These are phyloP conservation scores for Argopecten irradians DNA, from an alignment of 1,140 invertebrate species.

Conservation along the genomic window DNA sequence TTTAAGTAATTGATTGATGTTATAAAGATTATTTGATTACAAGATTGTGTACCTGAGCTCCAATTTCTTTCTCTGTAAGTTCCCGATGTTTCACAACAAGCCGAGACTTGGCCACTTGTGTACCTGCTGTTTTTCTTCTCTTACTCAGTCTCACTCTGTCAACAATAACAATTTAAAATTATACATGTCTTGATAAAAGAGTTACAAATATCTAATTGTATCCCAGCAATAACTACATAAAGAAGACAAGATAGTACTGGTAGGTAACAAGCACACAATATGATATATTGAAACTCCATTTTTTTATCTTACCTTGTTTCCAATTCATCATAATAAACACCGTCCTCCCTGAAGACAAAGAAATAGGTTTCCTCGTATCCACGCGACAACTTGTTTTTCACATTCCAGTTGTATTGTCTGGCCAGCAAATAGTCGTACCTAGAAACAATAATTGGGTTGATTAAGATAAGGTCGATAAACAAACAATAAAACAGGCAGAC, in stretches of 20 bases:
- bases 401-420: slow-evolving; percentile 96
- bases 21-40: too few species aligned
- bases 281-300: too few species aligned
- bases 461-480: neutral
- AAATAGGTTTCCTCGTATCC: slow-evolving; percentile 99
- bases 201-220: too few species aligned
- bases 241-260: too few species aligned
- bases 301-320: slow-evolving; percentile 85
- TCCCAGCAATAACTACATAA: too few species aligned
- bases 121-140: slow-evolving; percentile 82
- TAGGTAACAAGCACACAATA: too few species aligned
- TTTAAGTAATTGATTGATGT: too few species aligned
- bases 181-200: slow-evolving; percentile 21
- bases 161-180: slow-evolving; percentile 26
- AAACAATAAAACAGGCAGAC: neutral
- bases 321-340: slow-evolving; percentile 97
- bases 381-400: slow-evolving; percentile 97
- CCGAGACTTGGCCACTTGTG: slow-evolving; percentile 84
- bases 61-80: slow-evolving; percentile 90
- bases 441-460: slow-evolving; percentile 43
- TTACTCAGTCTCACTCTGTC: slow-evolving; percentile 91
- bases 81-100: slow-evolving; percentile 93
- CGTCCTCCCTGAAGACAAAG: slow-evolving; percentile 92
- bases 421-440: slow-evolving; percentile 77
- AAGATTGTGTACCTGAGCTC: slow-evolving; percentile 84